phyloP scores from a whole-genome alignment of 2,797 vertebrate species.

The Propithecus perrieri region DNA sequence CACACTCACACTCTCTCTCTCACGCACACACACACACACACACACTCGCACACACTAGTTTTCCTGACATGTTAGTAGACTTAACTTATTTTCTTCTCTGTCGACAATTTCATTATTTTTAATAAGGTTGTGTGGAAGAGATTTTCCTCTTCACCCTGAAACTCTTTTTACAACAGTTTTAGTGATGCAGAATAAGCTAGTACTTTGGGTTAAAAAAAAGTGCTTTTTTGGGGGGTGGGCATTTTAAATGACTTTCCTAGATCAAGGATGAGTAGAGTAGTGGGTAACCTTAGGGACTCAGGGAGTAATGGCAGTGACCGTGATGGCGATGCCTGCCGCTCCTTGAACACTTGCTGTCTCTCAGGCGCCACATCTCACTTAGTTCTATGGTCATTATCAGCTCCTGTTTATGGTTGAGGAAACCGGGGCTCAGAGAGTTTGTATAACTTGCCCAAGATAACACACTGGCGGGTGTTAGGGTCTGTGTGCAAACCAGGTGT shows the following conservation, averaged over 20 bases:
- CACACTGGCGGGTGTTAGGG: too few relatives aligned
- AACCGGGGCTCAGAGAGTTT: neutral
- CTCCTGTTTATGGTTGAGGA: neutral
- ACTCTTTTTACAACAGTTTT: neutral
- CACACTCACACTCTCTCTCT: neutral
- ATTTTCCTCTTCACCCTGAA: neutral
- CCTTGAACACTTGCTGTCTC: neutral
- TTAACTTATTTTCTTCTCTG: slow-evolving; percentile 15
- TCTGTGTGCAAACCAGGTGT: neutral
- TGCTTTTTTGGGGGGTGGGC: neutral
- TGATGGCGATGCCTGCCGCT: too few relatives aligned
- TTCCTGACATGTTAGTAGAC: neutral
- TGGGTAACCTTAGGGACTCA: neutral
- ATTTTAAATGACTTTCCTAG: neutral
- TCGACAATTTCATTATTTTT: slow-evolving; percentile 37
- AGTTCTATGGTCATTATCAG: neutral
- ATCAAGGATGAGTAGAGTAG: neutral
- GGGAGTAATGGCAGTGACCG: too few relatives aligned
- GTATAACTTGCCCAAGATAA: neutral
- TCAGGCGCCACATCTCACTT: neutral
- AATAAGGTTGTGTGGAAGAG: neutral
- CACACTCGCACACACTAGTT: neutral
- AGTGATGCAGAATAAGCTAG: neutral
- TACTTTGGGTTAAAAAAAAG: neutral
- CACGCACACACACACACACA: neutral